Evolutionary conservation across 2,113 vertebrate species (phyloP).

Genomic region (Ochotona princeps): DNA sequence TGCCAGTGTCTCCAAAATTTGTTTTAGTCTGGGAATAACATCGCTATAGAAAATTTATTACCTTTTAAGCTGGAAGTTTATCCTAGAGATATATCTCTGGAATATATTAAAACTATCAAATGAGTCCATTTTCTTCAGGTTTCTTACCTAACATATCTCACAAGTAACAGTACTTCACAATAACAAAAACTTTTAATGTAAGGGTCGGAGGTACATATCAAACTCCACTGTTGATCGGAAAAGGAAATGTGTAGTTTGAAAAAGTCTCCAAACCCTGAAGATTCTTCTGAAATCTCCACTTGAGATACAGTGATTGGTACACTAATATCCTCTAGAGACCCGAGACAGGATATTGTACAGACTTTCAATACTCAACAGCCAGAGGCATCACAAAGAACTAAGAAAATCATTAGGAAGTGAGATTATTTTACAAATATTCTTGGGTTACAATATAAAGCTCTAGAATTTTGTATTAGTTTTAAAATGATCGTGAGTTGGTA

Average conservation of each 20-base stretch:
- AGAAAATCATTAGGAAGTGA: slow-evolving; percentile 1
- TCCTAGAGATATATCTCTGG: not conserved
- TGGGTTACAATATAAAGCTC: not conserved
- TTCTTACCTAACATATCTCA: slow-evolving; percentile 19
- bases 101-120: slow-evolving; percentile 1
- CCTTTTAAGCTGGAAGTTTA: not conserved
- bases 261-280: not conserved
- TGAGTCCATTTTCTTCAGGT: not conserved
- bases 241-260: not conserved
- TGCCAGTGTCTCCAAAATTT: no score
- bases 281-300: not conserved
- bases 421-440: slow-evolving; percentile 28
- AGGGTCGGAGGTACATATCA: not conserved
- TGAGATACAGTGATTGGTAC: not conserved
- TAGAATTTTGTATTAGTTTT: not conserved
- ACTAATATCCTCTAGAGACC: not conserved
- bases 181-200: not conserved
- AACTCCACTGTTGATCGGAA: not conserved
- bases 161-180: not conserved
- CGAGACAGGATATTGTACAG: not conserved
- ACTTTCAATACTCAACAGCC: not conserved
- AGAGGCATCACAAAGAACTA: not conserved
- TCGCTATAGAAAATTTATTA: not conserved
- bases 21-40: not conserved
- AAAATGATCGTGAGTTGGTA: not conserved